A percentile compares a stretch with the other conserved stretches of the same genome.
Conservation (phyloP, 2,888 invertebrate genomes). For the Thera britannica region DNA sequence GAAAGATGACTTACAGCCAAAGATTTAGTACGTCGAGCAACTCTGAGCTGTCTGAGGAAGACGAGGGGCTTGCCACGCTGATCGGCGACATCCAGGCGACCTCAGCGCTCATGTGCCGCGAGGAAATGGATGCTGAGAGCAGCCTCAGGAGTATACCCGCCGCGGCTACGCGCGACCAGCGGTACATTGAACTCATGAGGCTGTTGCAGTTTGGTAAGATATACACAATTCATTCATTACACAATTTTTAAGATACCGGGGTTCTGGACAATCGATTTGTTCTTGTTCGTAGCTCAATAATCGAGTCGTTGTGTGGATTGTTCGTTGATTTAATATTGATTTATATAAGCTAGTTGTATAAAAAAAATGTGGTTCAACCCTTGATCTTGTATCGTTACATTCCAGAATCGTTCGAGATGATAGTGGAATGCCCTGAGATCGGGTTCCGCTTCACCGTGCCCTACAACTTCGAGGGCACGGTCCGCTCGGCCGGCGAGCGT, state of each 20-base stretch:
- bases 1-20: constrained; percentile 82
- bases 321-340: too few species aligned
- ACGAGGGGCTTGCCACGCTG: constrained; percentile 94
- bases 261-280: too few species aligned
- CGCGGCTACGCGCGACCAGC: constrained; percentile 73
- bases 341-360: too few species aligned
- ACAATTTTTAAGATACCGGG: too few species aligned
- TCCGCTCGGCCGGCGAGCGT: constrained; percentile 93
- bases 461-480: constrained; percentile 95
- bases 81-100: constrained; percentile 92
- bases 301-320: too few species aligned
- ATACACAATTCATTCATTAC: too few species aligned
- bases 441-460: constrained; percentile 93
- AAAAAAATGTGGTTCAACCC: too few species aligned
- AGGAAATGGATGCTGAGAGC: constrained; percentile 61
- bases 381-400: too few species aligned
- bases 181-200: constrained; percentile 95
- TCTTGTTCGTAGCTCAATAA: too few species aligned
- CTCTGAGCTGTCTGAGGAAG: constrained; percentile 90
- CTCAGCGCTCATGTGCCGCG: constrained; percentile 73
- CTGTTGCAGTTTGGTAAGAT: constrained; percentile 92
- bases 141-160: constrained; percentile 64
- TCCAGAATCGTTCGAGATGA: constrained; percentile 95
- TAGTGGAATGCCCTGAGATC: constrained; percentile 89
- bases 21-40: constrained; percentile 78